Base-by-base conservation (phyloP, 2,113 vertebrate species). In the Misgurnus mizolepis region DNA sequence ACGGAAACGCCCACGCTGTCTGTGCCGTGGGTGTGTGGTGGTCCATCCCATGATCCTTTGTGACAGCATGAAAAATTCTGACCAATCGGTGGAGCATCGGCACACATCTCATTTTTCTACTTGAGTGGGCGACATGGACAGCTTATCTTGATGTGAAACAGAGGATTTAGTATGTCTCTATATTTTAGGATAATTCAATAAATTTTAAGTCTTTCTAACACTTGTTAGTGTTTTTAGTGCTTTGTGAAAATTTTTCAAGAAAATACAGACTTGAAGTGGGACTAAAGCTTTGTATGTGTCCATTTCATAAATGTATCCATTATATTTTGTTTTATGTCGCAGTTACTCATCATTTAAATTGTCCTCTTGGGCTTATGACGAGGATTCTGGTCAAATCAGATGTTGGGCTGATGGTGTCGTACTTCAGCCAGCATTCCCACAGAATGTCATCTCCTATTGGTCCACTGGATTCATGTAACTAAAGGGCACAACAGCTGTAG, bases 1-100 rank as follows among this genome's bases (percentile, higher is more conserved):
- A 68, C 58, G 72, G 80, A 68, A 81, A 80, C 74, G 67, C 67
- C 79, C 86, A 82, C 80, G 68, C 71, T 75, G 71, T 85, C 83
- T 85, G 77, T 14, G 66, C 56, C 49, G 87, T 87, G 87, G 88
- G 89, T 80, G 88, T 86, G 80, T 83, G 77, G 85, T 50, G 79
- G 56, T 76, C 80, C 72, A 76, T 81, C 72, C 80, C 55, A 60
- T 69, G 72, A 76, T 81, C 65, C 65, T 76, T 68, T 64, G 72
- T 81, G 72, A 76, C 80, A 81, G 72, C 80, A 64, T 60, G 65
- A 61, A 76, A 18, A 5, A 47, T 8, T 76, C 43, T 58, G 55
- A 69, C 80, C 80, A 81, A 76, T 81, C 80, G 69, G 66, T 43
- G 27, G 27, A 53, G 55, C 22, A 18, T 11, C 56, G 34, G 18